Conservation (phyloP, 1,140 invertebrate genomes). For the Agrypnia vestita region DNA sequence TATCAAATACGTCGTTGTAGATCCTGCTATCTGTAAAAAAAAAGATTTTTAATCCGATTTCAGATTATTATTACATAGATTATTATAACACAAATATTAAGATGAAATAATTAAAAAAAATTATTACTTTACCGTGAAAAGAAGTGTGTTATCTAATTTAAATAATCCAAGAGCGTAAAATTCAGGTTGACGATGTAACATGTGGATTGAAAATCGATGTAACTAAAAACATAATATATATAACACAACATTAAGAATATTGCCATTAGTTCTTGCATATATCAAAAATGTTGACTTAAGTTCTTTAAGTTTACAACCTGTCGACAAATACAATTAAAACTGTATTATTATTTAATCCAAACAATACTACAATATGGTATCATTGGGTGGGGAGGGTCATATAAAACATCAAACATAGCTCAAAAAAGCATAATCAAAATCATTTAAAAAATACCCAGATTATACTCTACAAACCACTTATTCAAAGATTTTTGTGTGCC, state of each 20-base stretch:
- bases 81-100: too few relatives aligned
- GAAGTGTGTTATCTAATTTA: background rate
- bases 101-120: too few relatives aligned
- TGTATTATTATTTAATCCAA: too few relatives aligned
- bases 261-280: background rate
- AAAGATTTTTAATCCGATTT: background rate
- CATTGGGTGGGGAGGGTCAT: too few relatives aligned
- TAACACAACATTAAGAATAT: background rate
- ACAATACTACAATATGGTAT: too few relatives aligned
- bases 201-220: background rate
- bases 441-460: too few relatives aligned
- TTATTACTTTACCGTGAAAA: conserved; percentile 3
- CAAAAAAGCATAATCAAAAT: too few relatives aligned
- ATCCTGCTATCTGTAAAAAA: conserved; percentile 6
- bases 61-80: background rate
- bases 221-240: background rate
- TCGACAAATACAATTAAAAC: too few relatives aligned
- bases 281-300: background rate
- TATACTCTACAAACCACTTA: too few relatives aligned
- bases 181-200: background rate
- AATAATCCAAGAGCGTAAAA: background rate
- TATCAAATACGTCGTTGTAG: background rate
- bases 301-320: too few relatives aligned
- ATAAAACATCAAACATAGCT: too few relatives aligned
- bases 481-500: too few relatives aligned